These are phyloP conservation scores for Oreonectes daqikongensis DNA, from an alignment of 2,797 vertebrate species.

Conservation along the genomic window DNA sequence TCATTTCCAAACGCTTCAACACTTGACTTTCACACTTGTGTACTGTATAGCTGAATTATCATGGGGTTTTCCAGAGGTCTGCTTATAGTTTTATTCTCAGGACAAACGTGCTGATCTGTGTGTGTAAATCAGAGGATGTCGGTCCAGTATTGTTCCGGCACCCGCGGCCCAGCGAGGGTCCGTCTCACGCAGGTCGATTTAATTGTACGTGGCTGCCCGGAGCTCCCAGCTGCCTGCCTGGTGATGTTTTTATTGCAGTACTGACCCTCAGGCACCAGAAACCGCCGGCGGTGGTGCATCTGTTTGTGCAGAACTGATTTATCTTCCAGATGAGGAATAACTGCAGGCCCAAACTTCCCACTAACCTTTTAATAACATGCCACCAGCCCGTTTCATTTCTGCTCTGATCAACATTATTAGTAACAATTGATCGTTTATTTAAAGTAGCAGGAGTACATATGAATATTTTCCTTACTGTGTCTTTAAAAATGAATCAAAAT, in stretches of 20 bases:
- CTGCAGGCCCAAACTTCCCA: not conserved
- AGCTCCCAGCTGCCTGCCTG: slow-evolving; percentile 44
- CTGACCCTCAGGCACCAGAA: slow-evolving; percentile 38
- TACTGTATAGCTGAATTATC: slow-evolving; percentile 51
- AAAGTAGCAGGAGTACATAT: not conserved
- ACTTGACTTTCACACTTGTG: slow-evolving; percentile 40
- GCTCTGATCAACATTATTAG: too few species aligned
- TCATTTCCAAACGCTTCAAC: slow-evolving; percentile 52
- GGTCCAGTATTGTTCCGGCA: too few species aligned
- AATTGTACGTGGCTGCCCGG: slow-evolving; percentile 51
- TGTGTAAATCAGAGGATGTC: slow-evolving; percentile 46
- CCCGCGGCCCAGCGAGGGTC: slow-evolving; percentile 37
- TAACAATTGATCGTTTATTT: too few species aligned
- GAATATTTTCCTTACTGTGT: too few species aligned
- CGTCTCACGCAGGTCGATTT: slow-evolving; percentile 52
- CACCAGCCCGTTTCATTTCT: slow-evolving; percentile 5
- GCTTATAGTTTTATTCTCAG: slow-evolving; percentile 30
- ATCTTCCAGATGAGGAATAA: not conserved
- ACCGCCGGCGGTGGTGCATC: slow-evolving; percentile 35
- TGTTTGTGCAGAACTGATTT: not conserved
- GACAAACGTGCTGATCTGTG: slow-evolving; percentile 47
- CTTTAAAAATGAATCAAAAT: too few species aligned
- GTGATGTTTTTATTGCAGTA: slow-evolving; percentile 58
- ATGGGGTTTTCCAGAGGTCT: slow-evolving; percentile 15
- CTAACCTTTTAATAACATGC: too few species aligned